Base-by-base conservation (phyloP, 2,797 vertebrate genomes). In the Amniataba percoides region DNA sequence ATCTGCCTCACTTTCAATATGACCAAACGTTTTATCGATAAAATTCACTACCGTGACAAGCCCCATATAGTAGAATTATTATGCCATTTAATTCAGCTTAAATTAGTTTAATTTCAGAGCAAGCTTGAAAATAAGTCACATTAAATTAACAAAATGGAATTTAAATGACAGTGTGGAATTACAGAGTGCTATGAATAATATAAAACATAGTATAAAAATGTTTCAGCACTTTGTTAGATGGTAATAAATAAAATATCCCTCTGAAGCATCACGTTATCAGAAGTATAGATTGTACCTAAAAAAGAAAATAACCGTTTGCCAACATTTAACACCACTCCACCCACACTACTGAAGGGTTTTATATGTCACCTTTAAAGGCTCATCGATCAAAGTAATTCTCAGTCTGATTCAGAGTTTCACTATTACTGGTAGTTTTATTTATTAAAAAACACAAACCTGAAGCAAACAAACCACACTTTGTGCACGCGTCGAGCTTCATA, bases 371-470 rank as follows among this genome's bases (percentile, higher is more conserved):
- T 85, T 87, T 86, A 82, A 88, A 91, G 79, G 67, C 45, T 88
- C 83, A 77, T 60, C 66, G 77, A 88, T 88, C 87, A 92, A 89
- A 92, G 87, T 63, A 11, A 45, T 71, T 90, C 83, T 88, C 78
- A 72, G 57, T 90, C 83, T 90, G 82, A 93, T 85, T 91, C 89
- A 90, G 45, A 88, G 88, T 94, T 93, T 93, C 93, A 92, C 57
- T 92, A 74, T 91, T 84, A 89, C 86, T 92, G 48, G 1, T 1
- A 11, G 3, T 67, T 89, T 90, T 90, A 90, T 89, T 88, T 82
- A 86, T 86, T 86, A 73, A 89, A 90, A 88, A 78, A 85, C 72
- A 89, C 66, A 81, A 86, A 87, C 34, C 64, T 46, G 14, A 76
- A 75, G 69, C 71, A 78, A 74, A 81, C 19, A 71, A 82, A 83